Evolutionary conservation across 2,113 vertebrate species (phyloP), one percentile per base, ranked within the genome.

Genomic region (Cynopterus brachyotis): DNA sequence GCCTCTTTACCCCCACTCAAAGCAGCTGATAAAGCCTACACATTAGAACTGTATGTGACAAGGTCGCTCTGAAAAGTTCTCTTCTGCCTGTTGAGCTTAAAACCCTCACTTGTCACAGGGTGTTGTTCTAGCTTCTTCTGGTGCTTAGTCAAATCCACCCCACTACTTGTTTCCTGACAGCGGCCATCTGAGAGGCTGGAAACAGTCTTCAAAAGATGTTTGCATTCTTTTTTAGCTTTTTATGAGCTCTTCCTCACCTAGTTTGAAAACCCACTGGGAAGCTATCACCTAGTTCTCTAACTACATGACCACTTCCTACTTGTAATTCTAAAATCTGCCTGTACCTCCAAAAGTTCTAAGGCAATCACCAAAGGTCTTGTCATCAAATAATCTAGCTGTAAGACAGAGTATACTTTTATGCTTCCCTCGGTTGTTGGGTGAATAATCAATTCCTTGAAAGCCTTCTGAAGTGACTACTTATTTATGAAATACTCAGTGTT

Each of bases 401-500:
- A 79, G 80, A 72, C 15, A 91, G 9, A 75, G 24, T 12, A 59
- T 0, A 17, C 60, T 50, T 87, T 15, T 13, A 32, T 16, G 47
- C 11, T 37, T 59, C 37, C 0, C 28, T 5, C 15, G 24, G 57
- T 50, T 47, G 57, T 11, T 35, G 9, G 50, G 19, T 26, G 45
- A 67, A 69, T 66, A 75, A 86, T 40, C 47, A 82, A 91, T 90
- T 69, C 89, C 85, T 89, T 78, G 85, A 96, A 93, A 96, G 86
- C 30, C 57, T 89, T 91, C 40, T 42, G 53, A 72, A 92, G 66
- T 60, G 82, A 45, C 62, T 22, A 42, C 32, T 95, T n/a, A n/a
- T n/a, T 92, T 75, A 79, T 3, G 28, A n/a, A 96, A 94, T 0
- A 60, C 50, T 72, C 83, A 22, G 42, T 2, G 2, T 75, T 89